Conservation (phyloP, 2,113 vertebrate species). For the Microcebus ravelobensis region DNA sequence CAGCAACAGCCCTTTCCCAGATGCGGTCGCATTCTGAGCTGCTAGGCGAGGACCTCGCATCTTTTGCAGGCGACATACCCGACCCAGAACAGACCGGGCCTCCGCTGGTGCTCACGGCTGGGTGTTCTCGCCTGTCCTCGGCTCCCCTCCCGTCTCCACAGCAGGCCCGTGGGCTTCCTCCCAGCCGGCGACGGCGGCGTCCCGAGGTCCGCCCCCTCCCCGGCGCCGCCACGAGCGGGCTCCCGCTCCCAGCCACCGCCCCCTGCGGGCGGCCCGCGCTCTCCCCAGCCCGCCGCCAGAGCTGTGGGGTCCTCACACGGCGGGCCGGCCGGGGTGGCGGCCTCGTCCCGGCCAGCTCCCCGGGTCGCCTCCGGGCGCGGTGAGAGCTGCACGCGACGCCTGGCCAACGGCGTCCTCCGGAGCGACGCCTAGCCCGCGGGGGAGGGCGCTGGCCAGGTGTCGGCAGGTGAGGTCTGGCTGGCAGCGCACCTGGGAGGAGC, state of each 20-base stretch:
- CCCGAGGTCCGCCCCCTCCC: no score
- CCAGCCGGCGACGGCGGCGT: rapidly evolving
- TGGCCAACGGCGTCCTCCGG: not conserved
- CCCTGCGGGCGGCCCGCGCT: no score
- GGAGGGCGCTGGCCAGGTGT: not conserved
- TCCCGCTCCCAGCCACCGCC: no score
- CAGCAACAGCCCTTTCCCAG: not conserved
- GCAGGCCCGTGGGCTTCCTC: not conserved
- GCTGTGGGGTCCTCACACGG: no score
- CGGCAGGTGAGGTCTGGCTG: not conserved
- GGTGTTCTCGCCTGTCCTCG: not conserved
- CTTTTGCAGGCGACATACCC: not conserved
- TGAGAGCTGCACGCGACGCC: not conserved
- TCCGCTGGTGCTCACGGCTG: not conserved
- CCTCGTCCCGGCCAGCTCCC: no score
- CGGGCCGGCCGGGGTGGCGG: no score
- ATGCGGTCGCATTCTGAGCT: not conserved
- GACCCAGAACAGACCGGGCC: not conserved
- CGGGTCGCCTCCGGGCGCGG: not conserved
- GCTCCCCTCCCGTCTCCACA: no score
- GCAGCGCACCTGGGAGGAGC: not conserved
- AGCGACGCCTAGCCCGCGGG: rapidly evolving
- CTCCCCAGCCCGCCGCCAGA: no score
- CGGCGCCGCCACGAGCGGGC: no score
- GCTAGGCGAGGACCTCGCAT: not conserved